A percentile compares a stretch with the other conserved stretches of the same genome.
phyloP scores from a whole-genome alignment of 2,888 invertebrate genomes.

The Sesia apiformis region DNA sequence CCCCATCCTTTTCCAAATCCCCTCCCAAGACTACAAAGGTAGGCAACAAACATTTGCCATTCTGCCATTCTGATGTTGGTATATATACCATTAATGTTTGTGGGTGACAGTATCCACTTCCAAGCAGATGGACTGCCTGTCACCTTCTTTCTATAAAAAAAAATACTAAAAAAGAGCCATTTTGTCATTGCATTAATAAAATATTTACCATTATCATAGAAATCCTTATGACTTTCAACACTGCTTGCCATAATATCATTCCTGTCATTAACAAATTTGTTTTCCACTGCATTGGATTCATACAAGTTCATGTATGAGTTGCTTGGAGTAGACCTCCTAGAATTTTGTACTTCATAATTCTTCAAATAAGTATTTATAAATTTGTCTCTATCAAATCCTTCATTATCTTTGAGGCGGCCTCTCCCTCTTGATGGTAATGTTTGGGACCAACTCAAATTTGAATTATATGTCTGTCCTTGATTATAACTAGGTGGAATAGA shows the following conservation, averaged over 20 bases:
- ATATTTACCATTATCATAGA: constrained; percentile 41
- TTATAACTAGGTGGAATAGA: constrained; percentile 67
- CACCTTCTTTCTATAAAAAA: no score
- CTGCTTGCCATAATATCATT: constrained; percentile 29
- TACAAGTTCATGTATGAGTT: constrained; percentile 57
- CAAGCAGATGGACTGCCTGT: no score
- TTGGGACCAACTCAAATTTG: constrained; percentile 73
- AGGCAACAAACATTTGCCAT: no score
- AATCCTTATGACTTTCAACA: constrained; percentile 36
- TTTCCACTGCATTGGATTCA: constrained; percentile 40
- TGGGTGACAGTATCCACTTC: no score
- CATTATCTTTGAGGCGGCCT: constrained; percentile 74
- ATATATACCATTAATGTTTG: no score
- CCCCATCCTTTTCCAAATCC: no score
- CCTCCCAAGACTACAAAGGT: no score
- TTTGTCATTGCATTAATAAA: background rate
- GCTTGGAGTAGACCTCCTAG: constrained; percentile 59
- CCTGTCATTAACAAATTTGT: constrained; percentile 31
- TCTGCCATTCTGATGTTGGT: no score
- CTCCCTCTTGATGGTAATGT: constrained; percentile 80
- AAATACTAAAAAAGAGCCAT: no score
- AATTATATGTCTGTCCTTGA: constrained; percentile 36
- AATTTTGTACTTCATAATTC: constrained; percentile 48
- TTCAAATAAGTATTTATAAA: constrained; percentile 52
- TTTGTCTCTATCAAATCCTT: constrained; percentile 64